These are phyloP conservation scores for Phorcus lineatus DNA, from an alignment of 2,888 invertebrate species.

Conservation along the genomic window DNA sequence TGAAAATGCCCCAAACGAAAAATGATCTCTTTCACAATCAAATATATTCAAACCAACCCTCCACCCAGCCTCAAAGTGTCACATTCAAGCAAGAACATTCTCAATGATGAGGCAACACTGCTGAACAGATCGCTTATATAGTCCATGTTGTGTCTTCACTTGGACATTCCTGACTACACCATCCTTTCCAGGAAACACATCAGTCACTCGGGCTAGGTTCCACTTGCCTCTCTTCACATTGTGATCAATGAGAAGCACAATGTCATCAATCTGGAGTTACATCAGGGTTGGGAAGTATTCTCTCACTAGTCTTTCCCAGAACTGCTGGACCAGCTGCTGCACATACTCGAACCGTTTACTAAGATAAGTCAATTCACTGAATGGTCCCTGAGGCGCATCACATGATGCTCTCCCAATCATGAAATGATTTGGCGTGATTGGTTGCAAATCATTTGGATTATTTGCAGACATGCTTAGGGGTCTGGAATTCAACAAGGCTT, in stretches of 20 bases:
- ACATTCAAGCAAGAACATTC: no score
- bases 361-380: not conserved
- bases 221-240: constrained; percentile 19
- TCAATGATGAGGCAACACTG: no score
- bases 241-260: constrained; percentile 18
- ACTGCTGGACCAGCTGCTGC: constrained; percentile 1
- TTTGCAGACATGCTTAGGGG: constrained; percentile 24
- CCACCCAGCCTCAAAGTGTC: no score
- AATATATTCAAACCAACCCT: no score
- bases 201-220: constrained; percentile 11
- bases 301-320: constrained; percentile 11
- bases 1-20: no score
- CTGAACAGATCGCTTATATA: not conserved
- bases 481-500: not conserved
- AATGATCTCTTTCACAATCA: no score
- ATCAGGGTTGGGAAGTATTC: not conserved
- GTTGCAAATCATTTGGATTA: not conserved
- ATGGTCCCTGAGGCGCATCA: constrained; percentile 22
- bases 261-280: constrained; percentile 18
- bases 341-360: constrained; percentile 26
- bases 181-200: constrained; percentile 26
- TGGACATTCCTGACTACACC: constrained; percentile 15
- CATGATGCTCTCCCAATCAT: constrained; percentile 22
- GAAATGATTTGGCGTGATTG: constrained; percentile 30
- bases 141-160: not conserved